Percentiles rank a stretch among this genome's conserved stretches.
Conservation (phyloP, 1,140 invertebrate species). For the Latrodectus geometricus region DNA sequence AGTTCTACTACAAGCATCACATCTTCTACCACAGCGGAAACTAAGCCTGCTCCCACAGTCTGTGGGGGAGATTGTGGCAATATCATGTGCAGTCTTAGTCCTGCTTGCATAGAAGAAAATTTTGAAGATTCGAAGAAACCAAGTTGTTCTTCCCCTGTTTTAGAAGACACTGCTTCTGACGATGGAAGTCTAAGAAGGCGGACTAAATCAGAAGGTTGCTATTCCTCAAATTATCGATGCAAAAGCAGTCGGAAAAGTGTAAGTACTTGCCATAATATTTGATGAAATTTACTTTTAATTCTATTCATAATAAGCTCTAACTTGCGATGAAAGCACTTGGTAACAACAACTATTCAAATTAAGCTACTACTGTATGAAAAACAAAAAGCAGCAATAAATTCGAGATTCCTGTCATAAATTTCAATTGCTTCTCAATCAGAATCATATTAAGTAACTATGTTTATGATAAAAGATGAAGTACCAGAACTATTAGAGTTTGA, state of each 20-base stretch:
- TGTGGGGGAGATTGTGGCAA: conserved; percentile 53
- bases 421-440: too few relatives aligned
- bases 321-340: too few relatives aligned
- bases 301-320: too few relatives aligned
- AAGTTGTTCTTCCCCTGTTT: background rate
- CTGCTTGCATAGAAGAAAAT: conserved; percentile 36
- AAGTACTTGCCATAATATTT: background rate
- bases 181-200: conserved; percentile 20
- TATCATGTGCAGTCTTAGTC: conserved; percentile 54
- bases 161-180: conserved; percentile 6
- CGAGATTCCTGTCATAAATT: too few relatives aligned
- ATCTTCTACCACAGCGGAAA: background rate
- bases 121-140: conserved; percentile 14
- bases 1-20: background rate
- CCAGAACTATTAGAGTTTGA: too few relatives aligned
- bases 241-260: conserved; percentile 31
- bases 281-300: too few relatives aligned
- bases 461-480: too few relatives aligned
- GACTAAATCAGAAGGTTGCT: conserved; percentile 47
- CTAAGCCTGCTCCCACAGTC: background rate
- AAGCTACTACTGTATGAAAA: too few relatives aligned
- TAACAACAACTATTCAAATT: too few relatives aligned
- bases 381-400: too few relatives aligned
- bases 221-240: conserved; percentile 6
- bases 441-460: too few relatives aligned